Evolutionary conservation across 2,797 vertebrate genomes (phyloP).

Genomic region (Lepus townsendii): DNA sequence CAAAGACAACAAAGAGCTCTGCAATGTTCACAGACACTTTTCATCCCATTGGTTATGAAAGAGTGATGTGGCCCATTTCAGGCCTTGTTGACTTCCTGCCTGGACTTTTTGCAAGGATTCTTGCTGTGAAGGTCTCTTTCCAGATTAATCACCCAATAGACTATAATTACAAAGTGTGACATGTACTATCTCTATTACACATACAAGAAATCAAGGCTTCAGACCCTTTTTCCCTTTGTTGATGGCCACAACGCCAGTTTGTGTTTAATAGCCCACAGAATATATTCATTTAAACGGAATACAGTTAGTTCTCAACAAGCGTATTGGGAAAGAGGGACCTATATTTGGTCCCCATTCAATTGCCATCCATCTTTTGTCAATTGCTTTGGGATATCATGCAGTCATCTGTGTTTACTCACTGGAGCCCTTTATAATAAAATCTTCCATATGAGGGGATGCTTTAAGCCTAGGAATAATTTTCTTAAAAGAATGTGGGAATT

Average conservation of each 20-base stretch:
- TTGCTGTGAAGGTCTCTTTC: neutral
- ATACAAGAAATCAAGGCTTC: neutral
- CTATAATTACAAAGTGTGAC: neutral
- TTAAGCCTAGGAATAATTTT: neutral
- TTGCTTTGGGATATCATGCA: neutral
- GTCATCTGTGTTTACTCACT: neutral
- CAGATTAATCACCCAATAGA: neutral
- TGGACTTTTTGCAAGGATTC: neutral
- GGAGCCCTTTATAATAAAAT: neutral
- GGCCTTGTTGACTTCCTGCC: neutral
- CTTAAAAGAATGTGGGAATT: neutral
- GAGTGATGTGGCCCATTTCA: rapidly evolving
- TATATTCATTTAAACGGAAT: neutral
- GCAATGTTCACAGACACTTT: neutral
- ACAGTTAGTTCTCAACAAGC: neutral
- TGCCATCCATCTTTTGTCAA: neutral
- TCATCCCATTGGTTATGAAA: neutral
- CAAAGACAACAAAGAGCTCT: neutral
- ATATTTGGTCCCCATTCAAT: neutral
- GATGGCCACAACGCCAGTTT: neutral
- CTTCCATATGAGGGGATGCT: neutral
- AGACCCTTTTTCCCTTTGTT: neutral
- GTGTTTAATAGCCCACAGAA: neutral
- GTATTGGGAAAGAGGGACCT: no score
- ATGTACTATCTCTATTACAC: neutral